phyloP scores from a whole-genome alignment of 2,113 vertebrate genomes.

The Nematolebias whitei region DNA sequence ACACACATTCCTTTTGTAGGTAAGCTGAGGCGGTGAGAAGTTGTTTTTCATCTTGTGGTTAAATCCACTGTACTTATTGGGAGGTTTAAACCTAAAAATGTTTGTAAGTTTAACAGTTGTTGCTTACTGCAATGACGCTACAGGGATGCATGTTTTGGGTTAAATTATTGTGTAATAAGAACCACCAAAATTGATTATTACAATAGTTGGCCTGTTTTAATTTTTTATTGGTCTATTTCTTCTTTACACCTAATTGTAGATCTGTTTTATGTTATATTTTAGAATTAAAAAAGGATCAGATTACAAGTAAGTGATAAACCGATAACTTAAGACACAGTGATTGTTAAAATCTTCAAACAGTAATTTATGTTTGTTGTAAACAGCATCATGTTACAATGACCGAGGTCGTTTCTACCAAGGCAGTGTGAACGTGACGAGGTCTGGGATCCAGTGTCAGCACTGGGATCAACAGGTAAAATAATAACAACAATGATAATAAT shows the following conservation, averaged over 20 bases:
- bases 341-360: not conserved
- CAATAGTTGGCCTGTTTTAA: not conserved
- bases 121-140: not conserved
- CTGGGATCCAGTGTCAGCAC: conserved; percentile 85
- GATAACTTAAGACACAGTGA: not conserved
- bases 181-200: not conserved
- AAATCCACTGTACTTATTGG: not conserved
- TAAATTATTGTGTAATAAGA: too few species aligned
- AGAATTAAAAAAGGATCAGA: conserved; percentile 89
- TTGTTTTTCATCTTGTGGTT: not conserved
- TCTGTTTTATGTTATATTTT: conserved; percentile 54
- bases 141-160: too few species aligned
- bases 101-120: not conserved
- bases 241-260: not conserved
- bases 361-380: not conserved
- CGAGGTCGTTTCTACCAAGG: conserved; percentile 88
- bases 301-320: conserved; percentile 89
- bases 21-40: conserved; percentile 67
- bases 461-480: conserved; percentile 89
- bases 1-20: conserved; percentile 88
- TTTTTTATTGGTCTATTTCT: not conserved
- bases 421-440: conserved; percentile 78
- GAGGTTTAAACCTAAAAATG: not conserved
- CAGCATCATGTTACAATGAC: conserved; percentile 85
- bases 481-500: too few species aligned